Evolutionary conservation across 2,888 invertebrate genomes (phyloP).

Genomic region (Caenorhabditis macrosperma): DNA sequence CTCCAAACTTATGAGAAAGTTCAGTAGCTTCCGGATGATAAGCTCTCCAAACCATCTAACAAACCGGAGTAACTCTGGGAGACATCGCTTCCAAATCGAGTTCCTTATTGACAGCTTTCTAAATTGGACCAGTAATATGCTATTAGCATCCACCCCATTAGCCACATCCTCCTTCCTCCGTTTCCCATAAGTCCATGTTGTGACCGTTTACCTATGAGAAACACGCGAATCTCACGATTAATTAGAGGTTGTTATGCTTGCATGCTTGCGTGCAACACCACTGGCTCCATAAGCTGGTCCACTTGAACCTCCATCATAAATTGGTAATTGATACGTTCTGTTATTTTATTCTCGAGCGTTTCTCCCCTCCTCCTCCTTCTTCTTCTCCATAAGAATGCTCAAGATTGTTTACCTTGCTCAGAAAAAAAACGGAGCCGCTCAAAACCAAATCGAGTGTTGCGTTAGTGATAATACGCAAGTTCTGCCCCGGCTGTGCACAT

Average conservation of each 20-base stretch:
- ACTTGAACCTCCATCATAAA: background rate
- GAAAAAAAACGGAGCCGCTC: slow-evolving; percentile 19
- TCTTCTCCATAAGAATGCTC: background rate
- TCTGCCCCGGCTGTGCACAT: slow-evolving; percentile 13
- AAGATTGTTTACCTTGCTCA: slow-evolving; percentile 27
- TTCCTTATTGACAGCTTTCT: background rate
- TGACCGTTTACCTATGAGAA: slow-evolving; percentile 12
- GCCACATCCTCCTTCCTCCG: slow-evolving; percentile 2
- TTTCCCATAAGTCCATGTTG: slow-evolving; percentile 3
- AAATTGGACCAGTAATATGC: background rate
- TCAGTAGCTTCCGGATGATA: too few relatives aligned
- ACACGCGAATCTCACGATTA: slow-evolving; percentile 46
- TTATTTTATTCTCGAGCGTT: background rate
- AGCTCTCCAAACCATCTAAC: too few relatives aligned
- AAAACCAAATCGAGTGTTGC: slow-evolving; percentile 28
- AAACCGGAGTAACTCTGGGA: too few relatives aligned
- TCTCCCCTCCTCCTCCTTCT: background rate
- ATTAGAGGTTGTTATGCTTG: slow-evolving; percentile 48
- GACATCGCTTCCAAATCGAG: too few relatives aligned
- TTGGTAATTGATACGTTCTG: background rate
- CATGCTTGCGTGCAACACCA: slow-evolving; percentile 26
- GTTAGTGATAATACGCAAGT: slow-evolving; percentile 41
- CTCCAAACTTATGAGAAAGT: too few relatives aligned
- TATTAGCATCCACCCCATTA: slow-evolving; percentile 1
- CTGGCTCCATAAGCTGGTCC: background rate